These are phyloP conservation scores for Mus musculus DNA, from an alignment of 2,113 vertebrate genomes.

Conservation along the genomic window DNA sequence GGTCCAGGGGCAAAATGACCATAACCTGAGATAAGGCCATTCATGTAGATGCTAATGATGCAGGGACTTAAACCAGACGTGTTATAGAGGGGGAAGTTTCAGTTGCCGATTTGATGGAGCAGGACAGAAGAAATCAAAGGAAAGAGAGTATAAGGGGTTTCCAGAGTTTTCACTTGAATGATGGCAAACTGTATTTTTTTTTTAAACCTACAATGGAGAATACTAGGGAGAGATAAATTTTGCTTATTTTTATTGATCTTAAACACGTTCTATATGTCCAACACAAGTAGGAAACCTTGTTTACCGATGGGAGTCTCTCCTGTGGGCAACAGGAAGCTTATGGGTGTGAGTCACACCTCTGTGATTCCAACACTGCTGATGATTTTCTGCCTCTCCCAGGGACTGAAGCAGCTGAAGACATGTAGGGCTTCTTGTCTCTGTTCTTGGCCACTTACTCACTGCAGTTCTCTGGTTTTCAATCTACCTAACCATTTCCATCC, in stretches of 20 bases:
- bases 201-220: background rate
- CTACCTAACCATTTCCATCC: background rate
- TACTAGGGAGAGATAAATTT: background rate
- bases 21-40: background rate
- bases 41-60: background rate
- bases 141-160: background rate
- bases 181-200: background rate
- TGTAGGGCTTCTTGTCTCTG: background rate
- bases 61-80: background rate
- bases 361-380: background rate
- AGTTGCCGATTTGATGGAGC: background rate
- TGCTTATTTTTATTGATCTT: slow-evolving; percentile 2
- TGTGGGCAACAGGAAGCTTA: background rate
- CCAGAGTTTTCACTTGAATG: background rate
- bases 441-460: background rate
- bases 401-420: background rate
- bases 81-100: background rate
- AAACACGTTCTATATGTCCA: background rate
- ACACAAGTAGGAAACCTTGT: background rate
- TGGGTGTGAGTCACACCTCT: background rate
- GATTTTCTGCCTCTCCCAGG: background rate
- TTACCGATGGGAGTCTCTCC: background rate
- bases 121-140: background rate
- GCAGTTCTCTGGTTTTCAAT: background rate
- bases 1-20: background rate